Percentiles rank a stretch among this genome's conserved stretches.
phyloP scores from a whole-genome alignment of 2,888 invertebrate species.

The Habrosyne pyritoides region DNA sequence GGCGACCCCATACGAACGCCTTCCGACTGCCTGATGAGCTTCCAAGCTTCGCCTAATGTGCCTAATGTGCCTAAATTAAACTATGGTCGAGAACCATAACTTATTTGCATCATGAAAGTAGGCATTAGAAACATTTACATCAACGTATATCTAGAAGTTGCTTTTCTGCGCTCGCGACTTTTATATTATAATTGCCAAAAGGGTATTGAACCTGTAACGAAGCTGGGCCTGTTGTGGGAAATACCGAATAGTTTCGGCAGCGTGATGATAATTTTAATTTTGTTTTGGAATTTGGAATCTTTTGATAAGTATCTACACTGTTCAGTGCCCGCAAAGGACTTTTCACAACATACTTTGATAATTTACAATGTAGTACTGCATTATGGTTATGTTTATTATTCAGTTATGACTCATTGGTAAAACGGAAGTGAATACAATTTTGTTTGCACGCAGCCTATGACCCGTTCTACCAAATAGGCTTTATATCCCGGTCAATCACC shows the following conservation, averaged over 20 bases:
- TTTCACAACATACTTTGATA: neutral
- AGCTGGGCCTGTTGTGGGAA: conserved; percentile 39
- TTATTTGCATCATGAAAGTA: conserved; percentile 24
- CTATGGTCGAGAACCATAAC: conserved; percentile 43
- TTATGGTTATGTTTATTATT: neutral
- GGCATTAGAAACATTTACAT: neutral
- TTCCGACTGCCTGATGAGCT: conserved; percentile 63
- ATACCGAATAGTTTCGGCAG: conserved; percentile 41
- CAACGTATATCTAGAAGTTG: neutral
- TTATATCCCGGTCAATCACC: neutral
- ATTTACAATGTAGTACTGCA: neutral
- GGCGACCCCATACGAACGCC: conserved; percentile 62
- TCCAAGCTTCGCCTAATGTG: conserved; percentile 37
- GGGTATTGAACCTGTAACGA: conserved; percentile 45
- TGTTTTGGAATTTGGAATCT: conserved; percentile 32
- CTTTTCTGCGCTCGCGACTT: neutral
- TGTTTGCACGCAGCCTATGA: conserved; percentile 1
- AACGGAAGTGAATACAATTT: neutral
- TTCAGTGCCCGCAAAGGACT: neutral
- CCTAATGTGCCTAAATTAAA: conserved; percentile 13
- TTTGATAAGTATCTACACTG: neutral
- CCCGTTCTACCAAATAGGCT: conserved; percentile 1
- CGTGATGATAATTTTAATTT: conserved; percentile 58
- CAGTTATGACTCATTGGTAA: neutral
- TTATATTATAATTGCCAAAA: conserved; percentile 9